These are phyloP conservation scores for Bambusicola thoracicus DNA, from an alignment of 2,113 vertebrate species.

Conservation along the genomic window DNA sequence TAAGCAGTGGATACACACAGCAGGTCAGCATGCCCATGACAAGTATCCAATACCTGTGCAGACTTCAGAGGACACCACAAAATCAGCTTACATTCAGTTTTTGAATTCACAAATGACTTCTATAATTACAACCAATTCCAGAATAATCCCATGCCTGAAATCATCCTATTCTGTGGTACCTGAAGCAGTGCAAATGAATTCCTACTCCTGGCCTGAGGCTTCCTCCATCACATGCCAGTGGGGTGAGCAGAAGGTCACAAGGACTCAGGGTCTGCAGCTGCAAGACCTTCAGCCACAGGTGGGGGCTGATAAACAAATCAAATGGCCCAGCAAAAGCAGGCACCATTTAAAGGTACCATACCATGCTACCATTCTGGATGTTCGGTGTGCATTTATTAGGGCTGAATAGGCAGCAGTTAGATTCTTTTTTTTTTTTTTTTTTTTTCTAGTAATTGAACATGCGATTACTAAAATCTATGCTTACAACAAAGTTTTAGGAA, in stretches of 20 bases:
- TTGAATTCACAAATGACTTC: neutral
- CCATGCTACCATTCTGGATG: neutral
- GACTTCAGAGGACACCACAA: neutral
- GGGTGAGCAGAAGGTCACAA: neutral
- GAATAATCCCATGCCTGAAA: neutral
- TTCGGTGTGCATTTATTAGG: neutral
- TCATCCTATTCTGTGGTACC: neutral
- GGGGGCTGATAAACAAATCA: neutral
- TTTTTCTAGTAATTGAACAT: neutral
- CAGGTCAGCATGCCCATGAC: neutral
- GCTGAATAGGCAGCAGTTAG: neutral
- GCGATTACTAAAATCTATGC: constrained; percentile 13
- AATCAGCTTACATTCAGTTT: neutral
- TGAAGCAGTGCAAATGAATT: neutral
- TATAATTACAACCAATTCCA: neutral
- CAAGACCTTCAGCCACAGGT: neutral
- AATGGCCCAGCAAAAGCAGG: neutral
- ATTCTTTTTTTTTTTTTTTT: neutral
- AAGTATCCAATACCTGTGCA: neutral
- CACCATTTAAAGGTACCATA: neutral
- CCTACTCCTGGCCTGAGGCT: neutral
- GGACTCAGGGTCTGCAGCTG: neutral
- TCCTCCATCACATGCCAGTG: neutral
- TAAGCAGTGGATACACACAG: neutral
- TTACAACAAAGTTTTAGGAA: constrained; percentile 23